Evolutionary conservation across 2,888 invertebrate species (phyloP).

Genomic region (Eupithecia dodoneata): DNA sequence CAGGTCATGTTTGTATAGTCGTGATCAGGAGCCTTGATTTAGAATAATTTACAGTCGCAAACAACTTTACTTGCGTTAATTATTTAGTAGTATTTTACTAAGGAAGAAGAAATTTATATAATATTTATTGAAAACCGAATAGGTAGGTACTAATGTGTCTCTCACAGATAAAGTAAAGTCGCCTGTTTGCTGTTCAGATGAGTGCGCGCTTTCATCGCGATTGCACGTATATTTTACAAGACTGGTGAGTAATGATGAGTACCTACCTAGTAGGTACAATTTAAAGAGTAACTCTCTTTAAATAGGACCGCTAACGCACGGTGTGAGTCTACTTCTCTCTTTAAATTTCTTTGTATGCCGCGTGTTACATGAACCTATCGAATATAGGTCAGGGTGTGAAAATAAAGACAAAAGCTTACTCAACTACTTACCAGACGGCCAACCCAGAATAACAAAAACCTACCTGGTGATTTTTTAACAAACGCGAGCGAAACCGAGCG

Average conservation of each 20-base stretch:
- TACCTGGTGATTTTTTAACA: not conserved
- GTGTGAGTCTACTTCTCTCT: too few species aligned
- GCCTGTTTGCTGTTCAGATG: too few species aligned
- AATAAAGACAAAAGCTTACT: not conserved
- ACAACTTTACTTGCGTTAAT: not conserved
- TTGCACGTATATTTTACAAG: too few species aligned
- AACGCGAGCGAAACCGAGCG: not conserved
- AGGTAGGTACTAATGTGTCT: too few species aligned
- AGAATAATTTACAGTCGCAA: conserved; percentile 9
- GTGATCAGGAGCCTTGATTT: not conserved
- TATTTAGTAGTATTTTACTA: not conserved
- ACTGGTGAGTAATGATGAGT: too few species aligned
- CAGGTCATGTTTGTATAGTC: conserved; percentile 36
- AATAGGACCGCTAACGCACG: too few species aligned
- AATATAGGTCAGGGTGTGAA: not conserved
- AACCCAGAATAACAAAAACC: not conserved
- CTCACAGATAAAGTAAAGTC: too few species aligned
- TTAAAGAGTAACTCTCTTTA: too few species aligned
- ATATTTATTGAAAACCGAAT: not conserved
- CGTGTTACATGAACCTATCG: not conserved
- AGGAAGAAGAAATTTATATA: not conserved
- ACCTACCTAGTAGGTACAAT: too few species aligned
- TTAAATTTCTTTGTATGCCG: too few species aligned
- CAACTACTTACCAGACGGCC: not conserved
- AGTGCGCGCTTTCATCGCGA: too few species aligned